A percentile compares a stretch with the other conserved stretches of the same genome.
These are phyloP conservation scores for Hyles lineata DNA, from an alignment of 2,888 invertebrate genomes.

Conservation along the genomic window DNA sequence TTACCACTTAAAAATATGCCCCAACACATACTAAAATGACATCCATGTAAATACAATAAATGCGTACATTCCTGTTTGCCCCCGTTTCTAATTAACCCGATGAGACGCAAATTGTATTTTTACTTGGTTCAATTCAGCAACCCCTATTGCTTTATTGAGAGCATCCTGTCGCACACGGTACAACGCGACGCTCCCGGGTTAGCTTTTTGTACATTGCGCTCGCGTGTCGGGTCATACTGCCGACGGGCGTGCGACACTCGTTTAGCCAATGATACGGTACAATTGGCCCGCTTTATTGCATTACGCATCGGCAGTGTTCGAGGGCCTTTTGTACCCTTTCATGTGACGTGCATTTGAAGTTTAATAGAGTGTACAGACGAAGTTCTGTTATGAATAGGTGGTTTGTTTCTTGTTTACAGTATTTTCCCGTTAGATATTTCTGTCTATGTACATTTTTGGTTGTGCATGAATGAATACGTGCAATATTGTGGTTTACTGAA, in stretches of 20 bases:
- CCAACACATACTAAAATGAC: not conserved
- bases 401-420: not conserved
- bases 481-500: too few relatives aligned
- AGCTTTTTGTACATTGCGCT: conserved; percentile 21
- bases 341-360: conserved; percentile 10
- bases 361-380: not conserved
- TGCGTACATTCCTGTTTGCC: not conserved
- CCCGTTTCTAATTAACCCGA: not conserved
- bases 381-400: not conserved
- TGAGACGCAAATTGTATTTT: not conserved
- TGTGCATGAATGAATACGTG: too few relatives aligned
- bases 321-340: conserved; percentile 14
- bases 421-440: not conserved
- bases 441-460: too few relatives aligned
- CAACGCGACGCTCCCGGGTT: not conserved
- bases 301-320: conserved; percentile 19
- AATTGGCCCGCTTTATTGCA: conserved; percentile 24
- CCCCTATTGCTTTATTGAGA: conserved; percentile 22
- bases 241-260: conserved; percentile 22
- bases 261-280: conserved; percentile 25
- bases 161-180: conserved; percentile 13
- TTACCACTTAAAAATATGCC: too few relatives aligned
- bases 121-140: not conserved
- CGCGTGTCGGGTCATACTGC: conserved; percentile 19
- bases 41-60: not conserved